These are phyloP conservation scores for Acanthochromis polyacanthus DNA, from an alignment of 2,113 vertebrate genomes.

Conservation along the genomic window DNA sequence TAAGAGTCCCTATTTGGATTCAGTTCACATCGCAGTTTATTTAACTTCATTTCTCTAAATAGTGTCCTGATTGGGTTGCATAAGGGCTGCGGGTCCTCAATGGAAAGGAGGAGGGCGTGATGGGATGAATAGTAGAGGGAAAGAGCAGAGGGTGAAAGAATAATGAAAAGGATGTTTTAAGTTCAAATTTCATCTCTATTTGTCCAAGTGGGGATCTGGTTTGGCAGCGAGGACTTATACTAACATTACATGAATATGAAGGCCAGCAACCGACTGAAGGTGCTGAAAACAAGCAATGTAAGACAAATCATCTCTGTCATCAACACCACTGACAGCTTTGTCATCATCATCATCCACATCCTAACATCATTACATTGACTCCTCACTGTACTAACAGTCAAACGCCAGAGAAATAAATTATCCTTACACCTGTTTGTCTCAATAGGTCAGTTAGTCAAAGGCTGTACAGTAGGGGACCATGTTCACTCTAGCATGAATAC, in stretches of 20 bases:
- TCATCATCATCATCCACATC: slow-evolving; percentile 1
- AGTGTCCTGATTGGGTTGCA: slow-evolving; percentile 79
- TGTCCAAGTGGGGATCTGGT: slow-evolving; percentile 25
- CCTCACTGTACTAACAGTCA: no score
- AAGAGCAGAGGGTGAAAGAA: slow-evolving; percentile 12
- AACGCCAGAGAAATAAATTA: no score
- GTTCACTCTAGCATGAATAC: no score
- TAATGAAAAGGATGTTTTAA: slow-evolving; percentile 33
- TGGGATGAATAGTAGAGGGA: not conserved
- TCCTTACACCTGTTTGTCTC: no score
- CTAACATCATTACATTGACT: not conserved
- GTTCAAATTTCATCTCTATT: slow-evolving; percentile 39
- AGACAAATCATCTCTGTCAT: slow-evolving; percentile 10
- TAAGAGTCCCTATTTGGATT: slow-evolving; percentile 77
- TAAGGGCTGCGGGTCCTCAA: slow-evolving; percentile 58
- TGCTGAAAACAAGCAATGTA: slow-evolving; percentile 37
- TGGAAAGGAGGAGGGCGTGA: slow-evolving; percentile 19
- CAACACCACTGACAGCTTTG: not conserved
- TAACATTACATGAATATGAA: not conserved
- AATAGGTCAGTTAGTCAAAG: no score
- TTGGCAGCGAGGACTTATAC: slow-evolving; percentile 6
- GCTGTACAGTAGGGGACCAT: no score
- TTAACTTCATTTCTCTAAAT: slow-evolving; percentile 80
- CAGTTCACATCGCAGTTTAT: slow-evolving; percentile 79
- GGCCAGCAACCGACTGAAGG: not conserved